Percentiles rank a stretch among this genome's conserved stretches.
These are phyloP conservation scores for Thamnophis elegans DNA, from an alignment of 2,797 vertebrate species.

Conservation along the genomic window DNA sequence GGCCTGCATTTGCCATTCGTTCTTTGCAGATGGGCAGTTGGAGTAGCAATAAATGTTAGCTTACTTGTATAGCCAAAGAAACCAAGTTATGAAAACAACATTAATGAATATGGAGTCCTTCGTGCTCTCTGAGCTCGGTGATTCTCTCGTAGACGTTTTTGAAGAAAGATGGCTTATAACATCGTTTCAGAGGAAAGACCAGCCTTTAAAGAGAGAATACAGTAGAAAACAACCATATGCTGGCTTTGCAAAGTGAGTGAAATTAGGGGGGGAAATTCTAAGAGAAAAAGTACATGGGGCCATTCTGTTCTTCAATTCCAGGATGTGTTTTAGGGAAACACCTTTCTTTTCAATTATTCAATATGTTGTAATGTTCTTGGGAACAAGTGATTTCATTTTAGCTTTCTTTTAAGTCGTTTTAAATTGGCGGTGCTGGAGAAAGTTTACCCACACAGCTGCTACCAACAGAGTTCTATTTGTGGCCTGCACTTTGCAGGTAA, in stretches of 20 bases:
- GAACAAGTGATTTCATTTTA: constrained; percentile 19
- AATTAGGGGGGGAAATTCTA: background rate
- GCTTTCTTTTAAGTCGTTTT: constrained; percentile 15
- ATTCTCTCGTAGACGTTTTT: background rate
- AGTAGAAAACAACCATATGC: background rate
- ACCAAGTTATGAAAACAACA: background rate
- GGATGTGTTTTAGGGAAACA: background rate
- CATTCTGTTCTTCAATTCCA: background rate
- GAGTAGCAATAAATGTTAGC: background rate
- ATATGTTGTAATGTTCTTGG: constrained; percentile 18
- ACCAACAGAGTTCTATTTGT: constrained; percentile 31
- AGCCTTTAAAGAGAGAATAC: background rate
- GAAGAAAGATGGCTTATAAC: background rate
- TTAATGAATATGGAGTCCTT: background rate
- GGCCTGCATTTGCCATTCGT: background rate
- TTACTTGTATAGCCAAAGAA: background rate
- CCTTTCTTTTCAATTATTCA: constrained; percentile 8
- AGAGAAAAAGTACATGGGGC: background rate
- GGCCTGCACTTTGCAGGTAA: constrained; percentile 22
- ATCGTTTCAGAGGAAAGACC: background rate
- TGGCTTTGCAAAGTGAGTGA: background rate
- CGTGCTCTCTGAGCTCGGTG: background rate
- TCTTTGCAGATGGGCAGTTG: background rate
- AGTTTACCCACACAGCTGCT: constrained; percentile 30
- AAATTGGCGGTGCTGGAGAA: constrained; percentile 14